These are phyloP conservation scores for Sinocyclocheilus rhinocerous DNA, from an alignment of 2,113 vertebrate genomes.

Conservation along the genomic window DNA sequence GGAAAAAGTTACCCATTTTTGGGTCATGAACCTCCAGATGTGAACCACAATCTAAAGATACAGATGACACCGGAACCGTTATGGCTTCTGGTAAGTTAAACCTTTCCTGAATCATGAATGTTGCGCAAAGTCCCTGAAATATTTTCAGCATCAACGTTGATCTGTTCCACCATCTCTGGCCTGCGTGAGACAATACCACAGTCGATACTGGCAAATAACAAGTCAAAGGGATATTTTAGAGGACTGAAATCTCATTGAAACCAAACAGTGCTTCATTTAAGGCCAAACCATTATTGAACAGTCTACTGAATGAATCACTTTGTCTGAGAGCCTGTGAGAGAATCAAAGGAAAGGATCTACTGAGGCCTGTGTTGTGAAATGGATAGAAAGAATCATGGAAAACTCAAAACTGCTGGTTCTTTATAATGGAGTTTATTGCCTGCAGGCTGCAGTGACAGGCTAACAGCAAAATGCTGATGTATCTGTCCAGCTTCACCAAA, in stretches of 20 bases:
- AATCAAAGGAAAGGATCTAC: constrained; percentile 38
- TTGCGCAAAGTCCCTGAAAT: constrained; percentile 22
- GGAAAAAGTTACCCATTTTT: not conserved
- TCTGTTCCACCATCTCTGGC: constrained; percentile 16
- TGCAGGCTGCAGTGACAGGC: not conserved
- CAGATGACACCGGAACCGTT: constrained; percentile 32
- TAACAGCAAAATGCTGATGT: not conserved
- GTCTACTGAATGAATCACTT: constrained; percentile 24
- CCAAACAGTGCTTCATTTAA: constrained; percentile 32
- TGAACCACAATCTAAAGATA: constrained; percentile 32
- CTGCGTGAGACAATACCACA: constrained; percentile 26
- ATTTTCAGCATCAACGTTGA: constrained; percentile 1
- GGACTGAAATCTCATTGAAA: constrained; percentile 44
- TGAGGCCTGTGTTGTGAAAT: not conserved
- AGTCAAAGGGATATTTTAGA: constrained; percentile 30
- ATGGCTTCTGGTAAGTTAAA: constrained; percentile 41
- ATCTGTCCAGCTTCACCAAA: not conserved
- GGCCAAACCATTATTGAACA: constrained; percentile 29
- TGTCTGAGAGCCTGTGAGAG: constrained; percentile 9
- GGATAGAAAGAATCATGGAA: not conserved
- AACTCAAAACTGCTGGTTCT: not conserved
- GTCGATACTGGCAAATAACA: constrained; percentile 43
- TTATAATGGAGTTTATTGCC: not conserved
- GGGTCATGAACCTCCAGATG: not conserved
- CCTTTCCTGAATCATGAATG: constrained; percentile 25